Evolutionary conservation across 2,797 vertebrate genomes (phyloP).

Genomic region (Alcedo atthis): DNA sequence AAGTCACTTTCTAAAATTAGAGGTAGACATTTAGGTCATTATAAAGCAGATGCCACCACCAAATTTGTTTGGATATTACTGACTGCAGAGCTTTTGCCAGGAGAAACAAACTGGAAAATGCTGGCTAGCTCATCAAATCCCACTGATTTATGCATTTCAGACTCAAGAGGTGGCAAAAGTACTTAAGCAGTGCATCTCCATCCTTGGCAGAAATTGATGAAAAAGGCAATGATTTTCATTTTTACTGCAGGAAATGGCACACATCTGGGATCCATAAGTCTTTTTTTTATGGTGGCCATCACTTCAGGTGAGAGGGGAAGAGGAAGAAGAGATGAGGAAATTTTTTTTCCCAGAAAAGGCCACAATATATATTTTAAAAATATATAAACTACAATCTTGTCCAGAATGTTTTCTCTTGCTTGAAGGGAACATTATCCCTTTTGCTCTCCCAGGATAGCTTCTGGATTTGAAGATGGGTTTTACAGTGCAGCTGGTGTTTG

Average conservation of each 20-base stretch:
- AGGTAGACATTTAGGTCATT: constrained; percentile 58
- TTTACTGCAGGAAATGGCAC: constrained; percentile 21
- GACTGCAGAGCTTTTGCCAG: constrained; percentile 1
- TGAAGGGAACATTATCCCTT: not conserved
- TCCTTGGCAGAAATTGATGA: not conserved
- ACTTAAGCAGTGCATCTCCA: not conserved
- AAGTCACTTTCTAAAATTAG: constrained; percentile 56
- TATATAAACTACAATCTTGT: not conserved
- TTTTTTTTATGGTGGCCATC: not conserved
- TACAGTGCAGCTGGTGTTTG: not conserved
- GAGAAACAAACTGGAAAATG: constrained; percentile 55
- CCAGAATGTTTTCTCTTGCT: not conserved
- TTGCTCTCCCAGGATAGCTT: not conserved
- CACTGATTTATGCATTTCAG: not conserved
- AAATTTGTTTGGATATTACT: constrained; percentile 48
- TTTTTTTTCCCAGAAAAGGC: not conserved
- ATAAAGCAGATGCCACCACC: constrained; percentile 30
- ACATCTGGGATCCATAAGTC: not conserved
- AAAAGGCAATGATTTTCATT: not conserved
- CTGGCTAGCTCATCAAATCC: not conserved
- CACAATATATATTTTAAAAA: not conserved
- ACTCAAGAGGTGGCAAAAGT: not conserved
- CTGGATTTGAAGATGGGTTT: not conserved
- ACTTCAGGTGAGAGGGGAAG: not conserved
- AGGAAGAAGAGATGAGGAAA: not conserved